These are phyloP conservation scores for Drosophila busckii DNA, from an alignment of 1,140 invertebrate species.

Conservation along the genomic window DNA sequence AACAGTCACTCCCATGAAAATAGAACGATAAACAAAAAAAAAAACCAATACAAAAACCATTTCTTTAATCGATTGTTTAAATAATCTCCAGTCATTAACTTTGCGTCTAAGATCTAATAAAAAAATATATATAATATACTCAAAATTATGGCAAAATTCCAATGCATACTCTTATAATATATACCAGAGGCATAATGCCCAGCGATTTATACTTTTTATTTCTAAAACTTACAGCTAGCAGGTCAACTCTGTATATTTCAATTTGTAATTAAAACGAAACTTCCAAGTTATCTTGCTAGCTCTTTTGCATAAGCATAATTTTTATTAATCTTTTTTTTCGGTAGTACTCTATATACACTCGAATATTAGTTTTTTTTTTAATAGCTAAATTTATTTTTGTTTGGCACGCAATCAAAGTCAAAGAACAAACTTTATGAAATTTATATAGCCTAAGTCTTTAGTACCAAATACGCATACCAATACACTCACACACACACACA, in stretches of 20 bases:
- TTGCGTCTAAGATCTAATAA: conserved; percentile 48
- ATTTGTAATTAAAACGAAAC: too few species aligned
- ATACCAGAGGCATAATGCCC: not conserved
- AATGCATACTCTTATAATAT: conserved; percentile 30
- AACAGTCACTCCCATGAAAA: conserved; percentile 13
- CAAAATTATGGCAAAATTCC: conserved; percentile 61
- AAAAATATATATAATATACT: conserved; percentile 24
- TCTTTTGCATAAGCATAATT: conserved; percentile 5
- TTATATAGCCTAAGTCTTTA: conserved; percentile 45
- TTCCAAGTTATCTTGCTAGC: too few species aligned
- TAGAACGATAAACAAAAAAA: conserved; percentile 11
- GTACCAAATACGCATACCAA: conserved; percentile 16
- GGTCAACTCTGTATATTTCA: too few species aligned
- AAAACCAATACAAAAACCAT: conserved; percentile 38
- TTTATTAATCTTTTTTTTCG: conserved; percentile 29
- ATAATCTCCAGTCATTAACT: conserved; percentile 78
- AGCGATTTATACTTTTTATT: not conserved
- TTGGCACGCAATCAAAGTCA: conserved; percentile 61
- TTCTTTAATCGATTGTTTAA: conserved; percentile 54
- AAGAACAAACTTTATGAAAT: conserved; percentile 29
- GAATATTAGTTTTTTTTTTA: conserved; percentile 21
- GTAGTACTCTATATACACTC: conserved; percentile 30
- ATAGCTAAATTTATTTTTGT: conserved; percentile 62
- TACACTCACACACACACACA: conserved; percentile 3
- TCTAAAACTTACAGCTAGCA: conserved; percentile 16